Conservation (phyloP, 2,888 invertebrate genomes). For the Sarcophaga subvicina region DNA sequence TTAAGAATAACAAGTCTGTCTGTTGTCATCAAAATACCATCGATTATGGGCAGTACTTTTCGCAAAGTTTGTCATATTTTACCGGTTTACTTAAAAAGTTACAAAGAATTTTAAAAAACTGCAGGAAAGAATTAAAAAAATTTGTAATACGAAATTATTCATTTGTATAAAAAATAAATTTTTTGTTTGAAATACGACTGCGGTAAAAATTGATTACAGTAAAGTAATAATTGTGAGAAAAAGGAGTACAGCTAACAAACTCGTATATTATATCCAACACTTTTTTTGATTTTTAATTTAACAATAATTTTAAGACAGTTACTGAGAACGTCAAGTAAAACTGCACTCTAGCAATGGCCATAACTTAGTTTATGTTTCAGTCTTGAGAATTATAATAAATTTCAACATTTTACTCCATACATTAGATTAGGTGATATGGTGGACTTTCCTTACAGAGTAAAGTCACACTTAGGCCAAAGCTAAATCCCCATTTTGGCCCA, state of each 20-base stretch:
- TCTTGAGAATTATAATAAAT: no score
- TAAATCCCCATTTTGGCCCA: no score
- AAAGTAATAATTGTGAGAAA: no score
- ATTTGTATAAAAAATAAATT: no score
- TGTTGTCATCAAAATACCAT: slow-evolving; percentile 15
- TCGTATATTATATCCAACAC: background rate
- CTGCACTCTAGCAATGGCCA: no score
- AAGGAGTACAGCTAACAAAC: background rate
- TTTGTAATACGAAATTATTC: background rate
- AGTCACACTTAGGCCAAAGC: no score
- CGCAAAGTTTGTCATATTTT: slow-evolving; percentile 10
- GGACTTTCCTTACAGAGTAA: no score
- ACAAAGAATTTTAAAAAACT: background rate
- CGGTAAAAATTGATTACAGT: background rate
- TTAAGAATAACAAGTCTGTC: background rate
- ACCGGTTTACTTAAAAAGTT: slow-evolving; percentile 1
- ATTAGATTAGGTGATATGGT: no score
- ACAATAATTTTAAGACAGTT: no score
- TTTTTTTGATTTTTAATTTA: background rate
- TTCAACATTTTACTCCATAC: no score
- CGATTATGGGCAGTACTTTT: slow-evolving; percentile 17
- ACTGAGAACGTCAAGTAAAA: no score
- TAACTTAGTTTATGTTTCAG: no score
- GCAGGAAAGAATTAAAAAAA: background rate
- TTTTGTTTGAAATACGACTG: background rate